Percentiles rank a stretch among this genome's conserved stretches.
Conservation (phyloP, 1,140 invertebrate species). For the Tachypleus tridentatus region DNA sequence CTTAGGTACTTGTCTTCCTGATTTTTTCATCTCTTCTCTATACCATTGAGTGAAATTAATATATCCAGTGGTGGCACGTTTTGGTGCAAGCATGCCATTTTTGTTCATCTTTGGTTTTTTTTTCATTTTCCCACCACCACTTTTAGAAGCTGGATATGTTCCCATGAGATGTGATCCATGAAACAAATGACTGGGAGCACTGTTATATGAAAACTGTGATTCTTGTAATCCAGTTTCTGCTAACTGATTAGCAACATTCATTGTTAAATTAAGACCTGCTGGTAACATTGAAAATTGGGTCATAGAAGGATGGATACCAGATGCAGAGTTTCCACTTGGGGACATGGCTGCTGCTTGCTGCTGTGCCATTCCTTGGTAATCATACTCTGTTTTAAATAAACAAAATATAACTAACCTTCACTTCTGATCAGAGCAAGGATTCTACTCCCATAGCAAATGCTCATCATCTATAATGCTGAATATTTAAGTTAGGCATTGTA, state of each 20-base stretch:
- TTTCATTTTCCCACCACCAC: conserved; percentile 9
- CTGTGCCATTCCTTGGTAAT: conserved; percentile 25
- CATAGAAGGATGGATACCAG: conserved; percentile 22
- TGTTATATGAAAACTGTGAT: conserved; percentile 15
- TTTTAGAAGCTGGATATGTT: too few relatives aligned
- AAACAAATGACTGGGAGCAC: conserved; percentile 16
- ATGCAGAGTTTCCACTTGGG: conserved; percentile 12
- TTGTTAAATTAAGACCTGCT: conserved; percentile 25
- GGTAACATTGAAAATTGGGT: conserved; percentile 22
- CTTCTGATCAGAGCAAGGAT: too few relatives aligned
- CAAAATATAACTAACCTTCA: too few relatives aligned
- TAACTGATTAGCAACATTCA: conserved; percentile 20
- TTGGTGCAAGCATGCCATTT: conserved; percentile 27
- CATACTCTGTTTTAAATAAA: conserved; percentile 10
- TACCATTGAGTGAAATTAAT: conserved; percentile 31
- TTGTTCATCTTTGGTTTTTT: conserved; percentile 28
- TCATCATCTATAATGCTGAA: too few relatives aligned
- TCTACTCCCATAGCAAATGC: too few relatives aligned
- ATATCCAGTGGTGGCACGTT: conserved; percentile 28
- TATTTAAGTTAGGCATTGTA: too few relatives aligned
- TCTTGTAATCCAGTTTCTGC: conserved; percentile 8
- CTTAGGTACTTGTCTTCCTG: conserved; percentile 27
- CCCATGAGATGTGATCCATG: conserved; percentile 3
- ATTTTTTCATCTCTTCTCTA: conserved; percentile 27
- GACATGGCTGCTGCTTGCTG: conserved; percentile 21